Conservation (phyloP, 2,888 invertebrate genomes). For the Pseudoips prasinana region DNA sequence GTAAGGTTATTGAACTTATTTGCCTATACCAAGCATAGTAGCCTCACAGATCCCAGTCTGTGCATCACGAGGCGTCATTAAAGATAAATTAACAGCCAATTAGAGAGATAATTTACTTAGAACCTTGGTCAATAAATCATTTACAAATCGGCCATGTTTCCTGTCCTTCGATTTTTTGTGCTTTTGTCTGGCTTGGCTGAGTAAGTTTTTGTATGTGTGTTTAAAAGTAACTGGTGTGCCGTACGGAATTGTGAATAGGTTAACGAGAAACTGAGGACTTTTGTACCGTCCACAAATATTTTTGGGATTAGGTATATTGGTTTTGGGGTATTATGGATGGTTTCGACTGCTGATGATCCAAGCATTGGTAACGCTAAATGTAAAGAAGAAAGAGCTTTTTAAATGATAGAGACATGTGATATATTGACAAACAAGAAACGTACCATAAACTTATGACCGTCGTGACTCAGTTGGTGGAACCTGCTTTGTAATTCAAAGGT, state of each 20-base stretch:
- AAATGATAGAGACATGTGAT: no score
- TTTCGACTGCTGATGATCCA: no score
- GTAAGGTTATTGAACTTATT: conserved; percentile 7
- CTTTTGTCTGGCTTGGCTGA: conserved; percentile 13
- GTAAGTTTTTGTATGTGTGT: conserved; percentile 10
- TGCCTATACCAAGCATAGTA: no score
- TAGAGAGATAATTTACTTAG: conserved; percentile 35
- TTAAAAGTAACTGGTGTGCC: background rate
- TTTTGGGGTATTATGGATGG: no score
- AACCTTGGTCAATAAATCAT: conserved; percentile 32
- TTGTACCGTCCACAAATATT: background rate
- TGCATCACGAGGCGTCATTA: no score
- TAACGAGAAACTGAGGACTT: background rate
- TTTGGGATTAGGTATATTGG: background rate
- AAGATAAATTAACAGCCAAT: conserved; percentile 35
- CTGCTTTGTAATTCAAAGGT: no score
- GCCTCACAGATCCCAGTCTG: no score
- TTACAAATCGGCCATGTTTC: conserved; percentile 31
- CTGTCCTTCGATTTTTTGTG: conserved; percentile 32
- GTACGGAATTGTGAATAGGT: background rate
- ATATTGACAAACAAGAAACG: no score
- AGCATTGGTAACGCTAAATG: no score
- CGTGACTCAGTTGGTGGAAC: no score
- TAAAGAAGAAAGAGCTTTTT: no score
- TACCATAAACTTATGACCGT: no score